Evolutionary conservation across 2,888 invertebrate species (phyloP), one percentile per base, ranked within the genome.

Genomic region (Phengaris alcon): DNA sequence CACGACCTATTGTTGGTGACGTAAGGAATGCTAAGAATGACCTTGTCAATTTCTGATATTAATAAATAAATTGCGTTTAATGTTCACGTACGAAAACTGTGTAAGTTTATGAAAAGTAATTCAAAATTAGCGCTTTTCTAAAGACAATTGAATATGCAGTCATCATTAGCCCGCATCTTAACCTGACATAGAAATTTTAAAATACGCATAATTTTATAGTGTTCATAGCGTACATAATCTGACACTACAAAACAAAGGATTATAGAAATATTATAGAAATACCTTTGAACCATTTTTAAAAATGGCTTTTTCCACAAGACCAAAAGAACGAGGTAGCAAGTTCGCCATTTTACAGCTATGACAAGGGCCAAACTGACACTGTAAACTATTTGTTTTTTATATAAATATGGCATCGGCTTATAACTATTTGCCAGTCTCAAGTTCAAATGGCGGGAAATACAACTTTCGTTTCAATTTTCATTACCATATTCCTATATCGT

Each of bases 261-360:
- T 72, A 13, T 2, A 54, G 7, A 35, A 46, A 74, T 64, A 73
- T 69, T 22, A 22, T 22, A 22, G 22, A 46, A 74, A 89, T 95
- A 97, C 97, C 96, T 97, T 97, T 79, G 94, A 88, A 79, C 95
- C 95, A 91, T 95, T 95, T 90, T 95, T 95, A 79, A 95, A 91
- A 82, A 95, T 92, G 81, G 96, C 88, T 87, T 94, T 94, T 93
- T 97, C 97, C 77, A 95, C 95, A 84, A 97, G 91, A 88, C 95
- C 93, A 85, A 96, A 90, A 82, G 96, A 94, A 87, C 97, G 95
- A 86, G 95, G 95, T 90, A 97, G 94, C 91, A 97, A 94, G 85
- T 96, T 96, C 94, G 97, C 97, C 97, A 97, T 97, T 94, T 95
- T 95, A 88, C 83, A 83, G 82, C 82, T 81, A 77, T 78, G 75